These are phyloP conservation scores for Scylla paramamosain DNA, from an alignment of 1,140 invertebrate genomes.

Conservation along the genomic window DNA sequence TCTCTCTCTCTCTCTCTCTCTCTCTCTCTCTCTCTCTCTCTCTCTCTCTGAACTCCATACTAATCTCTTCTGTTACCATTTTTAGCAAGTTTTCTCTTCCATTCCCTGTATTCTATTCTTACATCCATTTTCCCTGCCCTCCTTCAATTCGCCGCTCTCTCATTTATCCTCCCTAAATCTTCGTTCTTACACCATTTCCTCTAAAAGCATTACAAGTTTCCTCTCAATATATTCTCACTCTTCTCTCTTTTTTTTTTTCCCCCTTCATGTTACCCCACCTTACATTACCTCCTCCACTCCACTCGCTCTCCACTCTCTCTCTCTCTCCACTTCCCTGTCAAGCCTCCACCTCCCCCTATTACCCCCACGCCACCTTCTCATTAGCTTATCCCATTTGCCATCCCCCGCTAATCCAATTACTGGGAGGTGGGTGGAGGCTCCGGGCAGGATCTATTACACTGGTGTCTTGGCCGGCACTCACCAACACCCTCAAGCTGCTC, in stretches of 20 bases:
- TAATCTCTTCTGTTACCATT: too few relatives aligned
- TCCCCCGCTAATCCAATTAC: slow-evolving; percentile 47
- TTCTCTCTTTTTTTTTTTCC: background rate
- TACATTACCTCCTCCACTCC: background rate
- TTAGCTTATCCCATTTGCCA: slow-evolving; percentile 57
- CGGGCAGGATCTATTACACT: background rate
- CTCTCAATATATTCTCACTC: too few relatives aligned
- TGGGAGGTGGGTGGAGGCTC: background rate
- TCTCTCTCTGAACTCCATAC: too few relatives aligned
- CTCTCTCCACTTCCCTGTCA: slow-evolving; percentile 42
- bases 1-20: slow-evolving; percentile 13
- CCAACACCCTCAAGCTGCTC: background rate
- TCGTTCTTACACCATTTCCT: background rate
- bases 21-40: background rate
- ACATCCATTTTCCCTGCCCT: too few relatives aligned
- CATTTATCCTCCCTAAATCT: background rate
- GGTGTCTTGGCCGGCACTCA: background rate
- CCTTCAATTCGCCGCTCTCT: background rate
- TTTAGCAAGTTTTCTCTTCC: too few relatives aligned
- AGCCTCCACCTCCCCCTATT: background rate
- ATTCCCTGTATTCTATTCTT: background rate
- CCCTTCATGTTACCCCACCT: background rate
- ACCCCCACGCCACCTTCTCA: slow-evolving; percentile 44
- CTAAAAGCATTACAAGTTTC: too few relatives aligned
- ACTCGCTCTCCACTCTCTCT: background rate